Base-by-base conservation (phyloP, 2,888 invertebrate species). In the Endotricha flammealis region DNA sequence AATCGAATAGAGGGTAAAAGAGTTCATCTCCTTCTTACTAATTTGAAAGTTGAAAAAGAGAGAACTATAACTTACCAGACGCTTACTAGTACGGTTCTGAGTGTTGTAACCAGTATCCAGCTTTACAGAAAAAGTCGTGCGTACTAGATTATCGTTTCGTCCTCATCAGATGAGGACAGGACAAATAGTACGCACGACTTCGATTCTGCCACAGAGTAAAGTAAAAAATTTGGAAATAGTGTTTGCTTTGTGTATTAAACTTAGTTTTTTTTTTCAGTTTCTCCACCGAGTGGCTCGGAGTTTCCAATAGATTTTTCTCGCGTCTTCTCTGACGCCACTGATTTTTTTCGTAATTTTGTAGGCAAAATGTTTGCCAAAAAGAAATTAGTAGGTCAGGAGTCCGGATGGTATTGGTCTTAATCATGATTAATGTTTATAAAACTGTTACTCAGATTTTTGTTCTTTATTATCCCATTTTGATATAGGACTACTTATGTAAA, bases 331-430 rank as follows among this genome's bases (percentile, higher is more conserved):
- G 65, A 69, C 16, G 74, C 70, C n/a, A 53, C 62, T 4, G 46
- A 53, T 4, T 49, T 75, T 4, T 63, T 73, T 27, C 45, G 51
- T n/a, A 72, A 64, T 33, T 41, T 75, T 17, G 16, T 74, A 0
- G 47, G 53, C 1, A 73, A 64, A 46, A 60, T 74, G 45, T 8
- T 72, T 4, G 53, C 56, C 3, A 62, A 62, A 10, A 73, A 69
- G 46, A 68, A 57, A 35, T 35, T 72, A 10, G 29, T 70, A n/a
- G 70, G 70, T 16, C 34, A 71, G 3, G 61, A 72, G 27, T 44
- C 55, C 5, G 54, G 55, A 28, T 66, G 68, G 67, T 58, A 62
- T 42, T 62, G 53, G 62, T 64, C 32, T 57, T 34, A 31, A 13
- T 28, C 20, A 4, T 20, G 3, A 20, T 20, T 20, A 16, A n/a